Base-by-base conservation (phyloP, 2,113 vertebrate genomes). In the Embiotoca jacksoni region DNA sequence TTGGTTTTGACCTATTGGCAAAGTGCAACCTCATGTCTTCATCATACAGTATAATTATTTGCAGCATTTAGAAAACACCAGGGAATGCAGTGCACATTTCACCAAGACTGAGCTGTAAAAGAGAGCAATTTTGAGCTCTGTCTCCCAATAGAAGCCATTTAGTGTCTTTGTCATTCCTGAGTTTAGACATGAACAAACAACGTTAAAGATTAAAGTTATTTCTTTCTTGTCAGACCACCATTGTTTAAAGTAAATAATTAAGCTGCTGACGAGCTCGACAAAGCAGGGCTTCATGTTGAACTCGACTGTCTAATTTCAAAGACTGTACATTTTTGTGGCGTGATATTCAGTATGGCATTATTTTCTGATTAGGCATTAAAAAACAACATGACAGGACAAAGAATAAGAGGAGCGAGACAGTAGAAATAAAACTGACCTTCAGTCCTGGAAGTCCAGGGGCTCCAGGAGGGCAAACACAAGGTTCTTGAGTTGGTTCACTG, bases 381-480 rank as follows among this genome's bases (percentile, higher is more conserved):
- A 1, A 71, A 46, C 2, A 13, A 33, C 47, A n/a, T 3, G 0
- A 63, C 31, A 68, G 23, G 23, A 23, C 23, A 5, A 50, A 50
- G 16, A 61, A 16, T 49, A 57, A 60, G 30, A 57, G 4, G 55
- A 7, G 23, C 15, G 4, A 44, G 37, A 57, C 5, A 41, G 23
- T 23, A 23, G 23, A 50, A 11, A 50, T 7, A 10, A 62, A 57
- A 58, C 84, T 82, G 53, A 95, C 95, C 93, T 97, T 98, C 64
- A 91, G 91, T 67, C 98, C 98, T 78, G 93, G 93, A 60, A 90
- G 87, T 92, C 98, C 98, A 82, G 96, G 94, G 57, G 95, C 92
- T 84, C 98, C 98, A 16, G 97, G 95, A 0, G 97, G 95, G 82
- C 98, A 99, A 60, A 93, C 33, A 82, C 98, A 99, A 5, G 98